Evolutionary conservation across 1,140 invertebrate genomes (phyloP).

Genomic region (Ooceraea biroi): DNA sequence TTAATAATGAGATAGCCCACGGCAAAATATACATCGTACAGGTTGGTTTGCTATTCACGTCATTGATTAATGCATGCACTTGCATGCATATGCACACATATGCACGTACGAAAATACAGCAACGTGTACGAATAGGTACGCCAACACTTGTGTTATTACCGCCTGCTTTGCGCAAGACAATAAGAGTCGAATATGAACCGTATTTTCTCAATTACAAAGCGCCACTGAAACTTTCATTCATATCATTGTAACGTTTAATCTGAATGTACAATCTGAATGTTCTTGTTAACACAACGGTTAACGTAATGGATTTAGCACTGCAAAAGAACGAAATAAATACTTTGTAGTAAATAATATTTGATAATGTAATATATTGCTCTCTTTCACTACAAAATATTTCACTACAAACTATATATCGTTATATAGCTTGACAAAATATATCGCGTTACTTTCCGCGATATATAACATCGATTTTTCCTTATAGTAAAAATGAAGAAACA

Average conservation of each 20-base stretch:
- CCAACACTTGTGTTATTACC: background rate
- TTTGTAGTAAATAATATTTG: no score
- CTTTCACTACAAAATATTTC: no score
- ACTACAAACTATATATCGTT: background rate
- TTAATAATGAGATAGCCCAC: background rate
- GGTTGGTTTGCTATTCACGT: no score
- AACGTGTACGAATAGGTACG: background rate
- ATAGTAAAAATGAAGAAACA: background rate
- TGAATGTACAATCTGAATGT: background rate
- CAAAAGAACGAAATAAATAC: constrained; percentile 1
- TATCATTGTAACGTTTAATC: background rate
- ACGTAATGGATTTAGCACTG: background rate
- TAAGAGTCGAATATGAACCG: background rate
- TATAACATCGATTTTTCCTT: background rate
- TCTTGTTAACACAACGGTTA: no score
- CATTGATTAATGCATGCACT: background rate
- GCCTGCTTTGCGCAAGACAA: background rate
- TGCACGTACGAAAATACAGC: background rate
- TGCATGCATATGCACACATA: no score
- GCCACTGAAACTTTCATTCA: no score
- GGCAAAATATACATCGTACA: no score
- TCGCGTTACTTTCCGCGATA: background rate
- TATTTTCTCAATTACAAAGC: background rate
- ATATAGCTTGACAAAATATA: background rate
- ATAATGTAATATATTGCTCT: no score